Percentiles rank a stretch among this genome's conserved stretches.
These are phyloP conservation scores for Lissonota sp. DNA, from an alignment of 2,888 invertebrate species.

Conservation along the genomic window DNA sequence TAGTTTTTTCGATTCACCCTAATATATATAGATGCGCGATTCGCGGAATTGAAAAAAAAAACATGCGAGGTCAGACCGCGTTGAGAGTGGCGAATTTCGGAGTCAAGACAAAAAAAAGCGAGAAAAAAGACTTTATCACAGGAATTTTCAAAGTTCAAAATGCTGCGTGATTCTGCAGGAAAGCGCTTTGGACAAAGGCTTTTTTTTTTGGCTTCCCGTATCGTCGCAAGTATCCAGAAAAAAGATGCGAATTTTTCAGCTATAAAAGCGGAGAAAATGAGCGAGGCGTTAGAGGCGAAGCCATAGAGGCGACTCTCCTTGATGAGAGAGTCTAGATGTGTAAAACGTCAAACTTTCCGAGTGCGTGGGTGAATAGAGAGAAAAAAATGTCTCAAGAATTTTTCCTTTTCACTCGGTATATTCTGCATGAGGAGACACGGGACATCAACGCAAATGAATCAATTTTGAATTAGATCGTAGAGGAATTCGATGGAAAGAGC, in stretches of 20 bases:
- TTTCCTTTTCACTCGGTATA: background rate
- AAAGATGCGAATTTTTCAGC: background rate
- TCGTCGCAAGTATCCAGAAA: conserved; percentile 34
- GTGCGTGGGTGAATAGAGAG: conserved; percentile 69
- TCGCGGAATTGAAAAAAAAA: conserved; percentile 2
- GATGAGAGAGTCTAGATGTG: too few species aligned
- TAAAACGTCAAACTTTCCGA: conserved; percentile 75
- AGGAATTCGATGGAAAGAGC: conserved; percentile 5
- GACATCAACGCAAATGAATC: background rate
- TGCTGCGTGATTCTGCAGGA: conserved; percentile 15
- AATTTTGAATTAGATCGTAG: background rate
- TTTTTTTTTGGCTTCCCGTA: conserved; percentile 20
- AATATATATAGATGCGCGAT: background rate
- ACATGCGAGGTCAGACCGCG: background rate
- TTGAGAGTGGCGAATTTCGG: background rate
- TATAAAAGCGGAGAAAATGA: conserved; percentile 20
- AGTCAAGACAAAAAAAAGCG: background rate
- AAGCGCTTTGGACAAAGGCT: conserved; percentile 26
- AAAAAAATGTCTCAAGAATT: conserved; percentile 51
- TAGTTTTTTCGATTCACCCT: too few species aligned
- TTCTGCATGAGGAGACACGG: background rate
- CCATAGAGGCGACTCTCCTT: conserved; percentile 59
- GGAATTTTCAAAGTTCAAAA: conserved; percentile 1
- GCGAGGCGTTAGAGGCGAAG: conserved; percentile 46
- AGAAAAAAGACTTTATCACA: conserved; percentile 20